Conservation (phyloP, 2,888 invertebrate genomes). For the Cyclophora punctaria region DNA sequence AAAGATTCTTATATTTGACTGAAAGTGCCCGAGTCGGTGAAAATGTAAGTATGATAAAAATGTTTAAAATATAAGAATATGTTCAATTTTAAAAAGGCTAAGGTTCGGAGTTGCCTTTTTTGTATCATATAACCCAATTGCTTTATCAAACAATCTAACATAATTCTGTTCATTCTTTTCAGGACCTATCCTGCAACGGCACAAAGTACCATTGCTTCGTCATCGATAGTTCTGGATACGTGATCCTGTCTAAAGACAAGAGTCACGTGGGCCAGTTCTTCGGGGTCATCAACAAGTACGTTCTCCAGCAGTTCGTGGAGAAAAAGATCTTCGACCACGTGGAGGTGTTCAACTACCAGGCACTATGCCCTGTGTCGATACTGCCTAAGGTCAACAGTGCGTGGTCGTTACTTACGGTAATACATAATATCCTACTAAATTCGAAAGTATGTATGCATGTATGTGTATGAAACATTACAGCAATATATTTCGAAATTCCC, state of each 20-base stretch:
- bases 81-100: too few species aligned
- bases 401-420: slow-evolving; percentile 47
- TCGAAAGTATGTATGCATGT: too few species aligned
- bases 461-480: too few species aligned
- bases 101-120: too few species aligned
- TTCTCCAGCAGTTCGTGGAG: slow-evolving; percentile 84
- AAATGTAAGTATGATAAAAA: slow-evolving; percentile 26
- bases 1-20: slow-evolving; percentile 80
- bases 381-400: slow-evolving; percentile 29
- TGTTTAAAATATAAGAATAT: too few species aligned
- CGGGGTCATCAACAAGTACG: slow-evolving; percentile 80
- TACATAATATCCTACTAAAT: too few species aligned
- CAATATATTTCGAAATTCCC: too few species aligned
- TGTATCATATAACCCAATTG: too few species aligned
- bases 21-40: slow-evolving; percentile 29
- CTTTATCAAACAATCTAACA: too few species aligned
- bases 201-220: slow-evolving; percentile 86
- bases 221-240: slow-evolving; percentile 93
- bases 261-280: slow-evolving; percentile 88
- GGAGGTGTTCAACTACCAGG: slow-evolving; percentile 90
- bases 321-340: slow-evolving; percentile 83
- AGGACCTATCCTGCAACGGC: slow-evolving; percentile 64
- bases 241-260: slow-evolving; percentile 80
- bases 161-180: slow-evolving; percentile 9
- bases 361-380: slow-evolving; percentile 74